phyloP scores from a whole-genome alignment of 2,888 invertebrate genomes.

The Blomia tropicalis region DNA sequence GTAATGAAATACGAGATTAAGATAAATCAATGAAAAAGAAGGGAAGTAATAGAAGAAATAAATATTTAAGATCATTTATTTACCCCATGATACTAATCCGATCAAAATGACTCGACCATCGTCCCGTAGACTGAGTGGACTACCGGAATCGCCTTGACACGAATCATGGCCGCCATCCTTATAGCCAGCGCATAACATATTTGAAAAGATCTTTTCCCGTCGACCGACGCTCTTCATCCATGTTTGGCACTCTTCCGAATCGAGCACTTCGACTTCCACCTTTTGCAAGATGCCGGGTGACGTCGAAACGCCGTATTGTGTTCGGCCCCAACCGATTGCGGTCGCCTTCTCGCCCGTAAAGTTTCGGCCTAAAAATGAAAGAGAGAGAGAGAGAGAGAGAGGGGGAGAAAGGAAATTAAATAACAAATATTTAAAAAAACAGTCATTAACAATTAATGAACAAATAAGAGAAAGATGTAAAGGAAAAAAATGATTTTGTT shows the following conservation, averaged over 20 bases:
- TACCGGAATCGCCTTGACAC: slow-evolving; percentile 34
- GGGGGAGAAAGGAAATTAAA: not conserved
- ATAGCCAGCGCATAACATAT: slow-evolving; percentile 73
- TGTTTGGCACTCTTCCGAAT: slow-evolving; percentile 73
- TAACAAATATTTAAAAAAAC: not conserved
- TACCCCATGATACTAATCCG: slow-evolving; percentile 29
- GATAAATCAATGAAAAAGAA: slow-evolving; percentile 24
- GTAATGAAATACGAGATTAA: no score
- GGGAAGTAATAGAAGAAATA: not conserved
- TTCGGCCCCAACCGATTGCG: slow-evolving; percentile 77
- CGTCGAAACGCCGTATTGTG: slow-evolving; percentile 44
- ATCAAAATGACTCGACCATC: slow-evolving; percentile 30
- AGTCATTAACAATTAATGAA: not conserved
- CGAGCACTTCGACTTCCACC: slow-evolving; percentile 49
- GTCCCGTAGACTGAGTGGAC: slow-evolving; percentile 30
- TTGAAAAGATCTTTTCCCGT: slow-evolving; percentile 72
- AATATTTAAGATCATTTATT: not conserved
- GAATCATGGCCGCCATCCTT: slow-evolving; percentile 39
- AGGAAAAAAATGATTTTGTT: not conserved
- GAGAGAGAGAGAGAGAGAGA: not conserved
- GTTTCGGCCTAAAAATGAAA: slow-evolving; percentile 39
- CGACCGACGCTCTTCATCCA: slow-evolving; percentile 82
- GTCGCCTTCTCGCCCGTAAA: slow-evolving; percentile 72
- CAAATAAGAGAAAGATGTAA: not conserved
- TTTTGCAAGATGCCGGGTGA: slow-evolving; percentile 61